Percentiles rank a stretch among this genome's conserved stretches.
Evolutionary conservation across 2,797 vertebrate species (phyloP).

Genomic region (Acanthis flammea): DNA sequence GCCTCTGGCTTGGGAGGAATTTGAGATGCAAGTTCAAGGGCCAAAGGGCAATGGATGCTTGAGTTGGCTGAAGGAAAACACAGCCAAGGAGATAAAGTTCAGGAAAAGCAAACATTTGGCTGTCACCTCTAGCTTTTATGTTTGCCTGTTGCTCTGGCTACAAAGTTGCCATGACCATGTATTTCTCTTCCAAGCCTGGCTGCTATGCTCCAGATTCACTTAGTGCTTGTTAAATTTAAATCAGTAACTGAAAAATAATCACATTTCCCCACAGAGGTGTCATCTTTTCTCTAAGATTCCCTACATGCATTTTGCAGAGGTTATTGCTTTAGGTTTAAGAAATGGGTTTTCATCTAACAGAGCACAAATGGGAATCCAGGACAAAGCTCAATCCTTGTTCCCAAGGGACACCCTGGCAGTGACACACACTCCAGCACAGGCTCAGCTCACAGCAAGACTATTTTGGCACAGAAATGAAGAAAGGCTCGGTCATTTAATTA

Average conservation of each 20-base stretch:
- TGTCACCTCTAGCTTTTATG: not conserved
- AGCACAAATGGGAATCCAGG: not conserved
- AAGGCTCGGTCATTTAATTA: conserved; percentile 25
- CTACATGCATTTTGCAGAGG: not conserved
- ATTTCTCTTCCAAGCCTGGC: not conserved
- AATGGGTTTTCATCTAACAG: not conserved
- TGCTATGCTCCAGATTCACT: not conserved
- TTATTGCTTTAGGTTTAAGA: not conserved
- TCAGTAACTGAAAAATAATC: not conserved
- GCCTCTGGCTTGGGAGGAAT: conserved; percentile 33
- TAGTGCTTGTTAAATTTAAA: not conserved
- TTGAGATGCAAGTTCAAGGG: conserved; percentile 11
- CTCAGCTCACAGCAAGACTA: not conserved
- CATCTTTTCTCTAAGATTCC: not conserved
- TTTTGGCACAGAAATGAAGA: conserved; percentile 15
- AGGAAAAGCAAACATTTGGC: conserved; percentile 39
- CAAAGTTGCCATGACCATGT: not conserved
- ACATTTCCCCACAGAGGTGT: not conserved
- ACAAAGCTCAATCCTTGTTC: not conserved
- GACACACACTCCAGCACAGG: not conserved
- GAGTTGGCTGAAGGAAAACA: conserved; percentile 13
- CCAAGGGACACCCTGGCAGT: not conserved
- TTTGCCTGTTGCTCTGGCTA: conserved; percentile 35
- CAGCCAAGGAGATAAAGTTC: conserved; percentile 3
- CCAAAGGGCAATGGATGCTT: conserved; percentile 35